Base-by-base conservation (phyloP, 2,888 invertebrate species). In the Saturnia pavonia region DNA sequence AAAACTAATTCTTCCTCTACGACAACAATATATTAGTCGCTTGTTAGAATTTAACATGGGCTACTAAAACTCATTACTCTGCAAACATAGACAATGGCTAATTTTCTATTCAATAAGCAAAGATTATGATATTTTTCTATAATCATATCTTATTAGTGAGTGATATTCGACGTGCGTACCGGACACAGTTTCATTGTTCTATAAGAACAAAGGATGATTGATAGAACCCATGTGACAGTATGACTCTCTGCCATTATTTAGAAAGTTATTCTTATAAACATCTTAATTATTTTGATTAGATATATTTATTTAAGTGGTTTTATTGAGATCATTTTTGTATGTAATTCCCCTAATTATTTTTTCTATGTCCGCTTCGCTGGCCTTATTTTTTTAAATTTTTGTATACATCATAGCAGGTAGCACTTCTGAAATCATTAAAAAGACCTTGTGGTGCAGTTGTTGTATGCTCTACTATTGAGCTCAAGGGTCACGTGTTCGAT, bases 231-330 rank as follows among this genome's bases (percentile, higher is more conserved):
- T 72, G 72, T 74, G 66, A 77, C 72, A 75, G 68, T 51, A 60
- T 60, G 65, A 54, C 65, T 65, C 34, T 65, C 40, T n/a, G 14
- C 78, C 70, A 81, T 81, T 81, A 81, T 80, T 54, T 75, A 69
- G 75, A 76, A 74, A 78, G 74, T 73, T 70, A 77, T 80, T 76
- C 74, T 76, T 75, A 73, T 67, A 73, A 75, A 79, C 78, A 80
- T 78, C 77, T 45, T 65, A 71, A 67, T 14, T 34, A 40, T 27
- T 60, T 27, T 60, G 51, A 14, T 54, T 27, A 25, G 54, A 67
- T 67, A 48, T n/a, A n/a, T 57, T n/a, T 54, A 63, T 40, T 63
- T 19, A 14, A 40, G 19, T 57, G 19, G 19, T 69, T 25, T 51
- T 6, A 51, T 12, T 51, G 48, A 51, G 1, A 19, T 51, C 14